Evolutionary conservation across 23 tunicate species (phyloP).

Genomic region (Ciona savignyi): DNA sequence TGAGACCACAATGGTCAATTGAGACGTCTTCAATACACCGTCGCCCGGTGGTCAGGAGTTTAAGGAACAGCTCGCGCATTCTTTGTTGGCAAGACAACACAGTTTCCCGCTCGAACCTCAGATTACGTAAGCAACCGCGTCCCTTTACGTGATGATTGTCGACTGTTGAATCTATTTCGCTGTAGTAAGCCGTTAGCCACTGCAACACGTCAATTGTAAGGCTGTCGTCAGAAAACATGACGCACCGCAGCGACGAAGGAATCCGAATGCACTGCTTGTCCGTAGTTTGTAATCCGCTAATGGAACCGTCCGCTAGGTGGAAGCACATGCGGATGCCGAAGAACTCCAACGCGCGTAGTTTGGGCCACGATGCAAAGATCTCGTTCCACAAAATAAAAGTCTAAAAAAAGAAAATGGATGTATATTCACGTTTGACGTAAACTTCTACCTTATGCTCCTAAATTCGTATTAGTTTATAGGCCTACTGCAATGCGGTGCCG

Average conservation of each 20-base stretch:
- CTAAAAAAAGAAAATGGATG: constrained; percentile 5
- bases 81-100: neutral
- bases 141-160: neutral
- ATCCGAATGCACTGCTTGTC: neutral
- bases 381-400: constrained; percentile 15
- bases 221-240: constrained; percentile 29
- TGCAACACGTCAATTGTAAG: constrained; percentile 6
- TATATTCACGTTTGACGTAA: too few species aligned
- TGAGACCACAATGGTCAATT: constrained; percentile 27
- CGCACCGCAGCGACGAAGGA: constrained; percentile 6
- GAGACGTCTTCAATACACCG: neutral
- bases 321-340: constrained; percentile 19
- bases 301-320: neutral
- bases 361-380: constrained; percentile 14
- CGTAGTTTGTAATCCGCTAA: neutral
- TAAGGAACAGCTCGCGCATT: neutral
- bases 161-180: neutral
- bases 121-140: neutral
- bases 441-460: neutral
- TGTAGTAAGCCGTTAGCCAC: constrained; percentile 12
- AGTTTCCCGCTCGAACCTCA: constrained; percentile 19
- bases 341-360: constrained; percentile 13
- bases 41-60: neutral
- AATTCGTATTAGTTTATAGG: too few species aligned
- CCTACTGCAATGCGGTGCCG: too few species aligned